Evolutionary conservation across 1,140 invertebrate genomes (phyloP), one percentile per base, ranked within the genome.

Genomic region (Tenebrio molitor): DNA sequence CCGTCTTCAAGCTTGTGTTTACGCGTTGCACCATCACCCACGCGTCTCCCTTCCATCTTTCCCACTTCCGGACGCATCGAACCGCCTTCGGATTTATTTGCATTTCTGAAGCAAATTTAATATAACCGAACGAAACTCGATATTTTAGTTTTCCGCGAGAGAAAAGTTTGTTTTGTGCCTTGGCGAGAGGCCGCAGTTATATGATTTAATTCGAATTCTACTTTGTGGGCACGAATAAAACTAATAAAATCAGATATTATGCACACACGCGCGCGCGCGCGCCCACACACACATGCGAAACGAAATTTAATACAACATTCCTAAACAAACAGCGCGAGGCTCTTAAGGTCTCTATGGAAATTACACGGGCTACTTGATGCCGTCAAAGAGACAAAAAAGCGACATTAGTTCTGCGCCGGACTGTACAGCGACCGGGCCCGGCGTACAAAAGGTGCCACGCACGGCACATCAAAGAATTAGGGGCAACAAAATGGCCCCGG

Each of bases 381-480:
- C 8, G 12, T 29, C 50, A 29, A 12, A 58, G 50, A 17, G 50
- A 58, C 21, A 58, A n/a, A 50, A 50, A 50, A 50, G 44, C 44
- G 44, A 19, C 44, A 21, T 50, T 50, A 21, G n/a, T 50, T 50
- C 44, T 50, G 10, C 23, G 8, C 4, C 50, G 23, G 50, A 25
- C 50, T 58, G 50, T 58, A 46, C 44, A 10, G 7, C 44, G n/a
- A n/a, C n/a, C n/a, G n/a, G n/a, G n/a, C n/a, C n/a, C n/a, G n/a
- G 12, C 12, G 50, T 58, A 58, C 50, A 58, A 58, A 58, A 58
- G 50, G 50, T 58, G 50, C 50, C 50, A 58, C 50, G 50, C 50
- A 58, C 50, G 50, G 50, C 50, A 58, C 50, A 58, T 58, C 50
- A 58, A 58, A 58, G 50, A 58, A 25, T 58, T n/a, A n/a, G n/a